Evolutionary conservation across 2,113 vertebrate genomes (phyloP).

Genomic region (Ctenomys sociabilis): DNA sequence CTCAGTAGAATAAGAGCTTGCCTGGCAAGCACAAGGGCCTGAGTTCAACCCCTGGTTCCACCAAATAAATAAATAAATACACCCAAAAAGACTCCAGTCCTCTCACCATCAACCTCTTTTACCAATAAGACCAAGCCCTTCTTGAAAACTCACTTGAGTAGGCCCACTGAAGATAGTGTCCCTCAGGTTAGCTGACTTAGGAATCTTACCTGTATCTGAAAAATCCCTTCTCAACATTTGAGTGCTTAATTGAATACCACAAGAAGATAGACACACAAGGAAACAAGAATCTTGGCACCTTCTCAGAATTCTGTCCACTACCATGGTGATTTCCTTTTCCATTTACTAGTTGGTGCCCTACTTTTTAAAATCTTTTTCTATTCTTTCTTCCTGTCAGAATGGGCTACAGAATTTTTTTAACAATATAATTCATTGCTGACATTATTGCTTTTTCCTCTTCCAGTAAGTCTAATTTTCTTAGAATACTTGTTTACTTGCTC

Average conservation of each 20-base stretch:
- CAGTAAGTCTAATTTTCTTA: constrained; percentile 7
- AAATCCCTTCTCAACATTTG: neutral
- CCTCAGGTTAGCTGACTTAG: neutral
- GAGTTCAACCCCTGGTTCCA: too few species aligned
- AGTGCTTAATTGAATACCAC: neutral
- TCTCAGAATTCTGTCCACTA: neutral
- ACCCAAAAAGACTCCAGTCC: neutral
- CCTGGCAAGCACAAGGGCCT: too few species aligned
- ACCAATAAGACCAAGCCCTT: neutral
- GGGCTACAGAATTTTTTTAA: neutral
- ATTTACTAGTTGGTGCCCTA: neutral
- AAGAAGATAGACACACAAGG: neutral
- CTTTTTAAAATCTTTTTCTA: constrained; percentile 2
- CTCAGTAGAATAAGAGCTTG: too few species aligned
- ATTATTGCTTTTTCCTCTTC: neutral
- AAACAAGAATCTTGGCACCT: neutral
- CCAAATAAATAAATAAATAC: too few species aligned
- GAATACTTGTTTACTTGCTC: neutral
- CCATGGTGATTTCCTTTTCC: neutral
- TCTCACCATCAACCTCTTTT: constrained; percentile 29
- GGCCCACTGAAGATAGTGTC: neutral
- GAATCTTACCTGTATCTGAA: neutral
- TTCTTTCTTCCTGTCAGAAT: neutral
- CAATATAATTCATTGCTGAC: neutral
- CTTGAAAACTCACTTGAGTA: constrained; percentile 24